Conservation (phyloP, 2,888 invertebrate genomes). For the Syrphus vitripennis region DNA sequence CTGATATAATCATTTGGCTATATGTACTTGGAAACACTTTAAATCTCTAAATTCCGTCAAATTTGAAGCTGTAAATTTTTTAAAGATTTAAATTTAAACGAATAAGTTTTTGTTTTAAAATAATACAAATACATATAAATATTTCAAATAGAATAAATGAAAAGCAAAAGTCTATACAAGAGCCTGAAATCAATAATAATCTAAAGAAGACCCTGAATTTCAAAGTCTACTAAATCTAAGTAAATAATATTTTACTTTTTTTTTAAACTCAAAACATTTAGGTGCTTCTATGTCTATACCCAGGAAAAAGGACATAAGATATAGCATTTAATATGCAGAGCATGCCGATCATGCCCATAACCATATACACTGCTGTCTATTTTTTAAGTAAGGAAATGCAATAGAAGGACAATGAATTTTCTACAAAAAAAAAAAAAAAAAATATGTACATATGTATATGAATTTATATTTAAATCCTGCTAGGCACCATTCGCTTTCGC, state of each 20-base stretch:
- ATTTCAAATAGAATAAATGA: too few relatives aligned
- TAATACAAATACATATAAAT: too few relatives aligned
- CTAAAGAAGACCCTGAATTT: neutral
- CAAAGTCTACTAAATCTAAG: conserved; percentile 20
- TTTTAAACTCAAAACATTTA: neutral
- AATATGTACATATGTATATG: neutral
- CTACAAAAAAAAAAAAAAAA: neutral
- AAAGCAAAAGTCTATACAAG: too few relatives aligned
- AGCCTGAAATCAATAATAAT: neutral
- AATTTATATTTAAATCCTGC: neutral
- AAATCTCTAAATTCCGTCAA: too few relatives aligned
- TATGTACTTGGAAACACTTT: too few relatives aligned
- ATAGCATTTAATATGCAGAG: conserved; percentile 58
- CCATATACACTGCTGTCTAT: conserved; percentile 38
- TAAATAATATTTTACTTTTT: conserved; percentile 42
- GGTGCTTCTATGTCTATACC: neutral
- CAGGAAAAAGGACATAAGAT: conserved; percentile 30
- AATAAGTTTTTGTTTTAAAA: too few relatives aligned
- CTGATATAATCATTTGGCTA: too few relatives aligned
- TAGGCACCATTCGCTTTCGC: conserved; percentile 31
- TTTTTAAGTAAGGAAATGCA: conserved; percentile 44
- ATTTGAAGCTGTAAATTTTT: too few relatives aligned
- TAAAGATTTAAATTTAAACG: too few relatives aligned
- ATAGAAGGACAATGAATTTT: conserved; percentile 54
- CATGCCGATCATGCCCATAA: conserved; percentile 43